Conservation (phyloP, 2,797 vertebrate species). For the Phrynocephalus forsythii region DNA sequence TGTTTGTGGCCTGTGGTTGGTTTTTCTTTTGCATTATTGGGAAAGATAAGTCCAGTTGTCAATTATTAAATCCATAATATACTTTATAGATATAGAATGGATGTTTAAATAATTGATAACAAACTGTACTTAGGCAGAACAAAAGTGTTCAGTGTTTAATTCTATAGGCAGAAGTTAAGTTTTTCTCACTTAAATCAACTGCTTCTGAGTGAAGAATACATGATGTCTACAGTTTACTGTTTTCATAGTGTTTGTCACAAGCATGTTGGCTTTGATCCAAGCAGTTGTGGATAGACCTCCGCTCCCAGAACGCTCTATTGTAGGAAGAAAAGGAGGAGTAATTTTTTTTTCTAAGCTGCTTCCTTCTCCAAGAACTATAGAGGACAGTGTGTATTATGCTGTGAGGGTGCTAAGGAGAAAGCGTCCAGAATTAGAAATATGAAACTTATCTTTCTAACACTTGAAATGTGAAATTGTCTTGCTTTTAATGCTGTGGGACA, state of each 20-base stretch:
- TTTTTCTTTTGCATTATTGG: too few species aligned
- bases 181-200: background rate
- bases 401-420: background rate
- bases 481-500: background rate
- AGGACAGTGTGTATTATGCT: background rate
- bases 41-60: background rate
- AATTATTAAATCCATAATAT: background rate
- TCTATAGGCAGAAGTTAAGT: slow-evolving; percentile 3
- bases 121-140: background rate
- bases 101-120: background rate
- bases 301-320: background rate
- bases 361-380: background rate
- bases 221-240: background rate
- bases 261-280: background rate
- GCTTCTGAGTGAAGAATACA: background rate
- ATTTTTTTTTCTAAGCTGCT: too few species aligned
- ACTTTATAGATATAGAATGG: background rate
- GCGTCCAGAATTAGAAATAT: background rate
- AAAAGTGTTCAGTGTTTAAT: background rate
- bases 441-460: background rate
- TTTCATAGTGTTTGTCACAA: background rate
- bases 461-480: background rate
- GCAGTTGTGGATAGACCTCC: background rate
- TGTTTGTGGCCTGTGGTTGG: too few species aligned
- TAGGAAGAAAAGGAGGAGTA: background rate